These are phyloP conservation scores for Eustalomyia histrio DNA, from an alignment of 2,888 invertebrate species.

Conservation along the genomic window DNA sequence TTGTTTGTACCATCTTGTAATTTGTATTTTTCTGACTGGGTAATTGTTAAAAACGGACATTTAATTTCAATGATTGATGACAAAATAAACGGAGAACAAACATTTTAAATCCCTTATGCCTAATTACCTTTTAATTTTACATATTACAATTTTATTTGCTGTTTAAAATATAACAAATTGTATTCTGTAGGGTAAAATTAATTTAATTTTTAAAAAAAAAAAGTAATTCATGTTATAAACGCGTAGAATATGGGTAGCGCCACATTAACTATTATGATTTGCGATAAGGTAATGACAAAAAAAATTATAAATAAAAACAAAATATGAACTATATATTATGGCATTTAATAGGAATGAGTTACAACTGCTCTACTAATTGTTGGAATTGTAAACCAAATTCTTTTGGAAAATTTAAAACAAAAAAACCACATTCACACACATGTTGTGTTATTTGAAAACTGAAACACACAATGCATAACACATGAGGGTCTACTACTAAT, in stretches of 20 bases:
- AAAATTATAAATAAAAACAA: conserved; percentile 2
- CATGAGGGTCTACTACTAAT: not conserved
- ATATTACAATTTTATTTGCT: too few relatives aligned
- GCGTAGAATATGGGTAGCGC: conserved; percentile 8
- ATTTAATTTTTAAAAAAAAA: too few relatives aligned
- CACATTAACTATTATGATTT: conserved; percentile 15
- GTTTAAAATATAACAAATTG: too few relatives aligned
- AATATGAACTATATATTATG: conserved; percentile 1
- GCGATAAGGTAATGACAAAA: conserved; percentile 29
- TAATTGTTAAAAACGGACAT: too few relatives aligned
- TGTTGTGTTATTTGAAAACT: conserved; percentile 11
- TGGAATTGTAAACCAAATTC: conserved; percentile 27
- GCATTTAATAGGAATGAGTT: not conserved
- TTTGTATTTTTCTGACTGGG: too few relatives aligned
- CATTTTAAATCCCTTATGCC: too few relatives aligned
- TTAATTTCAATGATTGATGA: too few relatives aligned
- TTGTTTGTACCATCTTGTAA: too few relatives aligned
- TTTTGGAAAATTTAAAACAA: conserved; percentile 17
- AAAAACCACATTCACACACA: conserved; percentile 41
- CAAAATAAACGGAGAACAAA: too few relatives aligned
- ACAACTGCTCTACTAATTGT: conserved; percentile 5
- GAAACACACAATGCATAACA: not conserved
- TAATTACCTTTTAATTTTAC: too few relatives aligned
- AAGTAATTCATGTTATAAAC: too few relatives aligned
- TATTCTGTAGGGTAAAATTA: too few relatives aligned